Evolutionary conservation across 2,888 invertebrate species (phyloP), one percentile per base, ranked within the genome.

Genomic region (Hyalella azteca): DNA sequence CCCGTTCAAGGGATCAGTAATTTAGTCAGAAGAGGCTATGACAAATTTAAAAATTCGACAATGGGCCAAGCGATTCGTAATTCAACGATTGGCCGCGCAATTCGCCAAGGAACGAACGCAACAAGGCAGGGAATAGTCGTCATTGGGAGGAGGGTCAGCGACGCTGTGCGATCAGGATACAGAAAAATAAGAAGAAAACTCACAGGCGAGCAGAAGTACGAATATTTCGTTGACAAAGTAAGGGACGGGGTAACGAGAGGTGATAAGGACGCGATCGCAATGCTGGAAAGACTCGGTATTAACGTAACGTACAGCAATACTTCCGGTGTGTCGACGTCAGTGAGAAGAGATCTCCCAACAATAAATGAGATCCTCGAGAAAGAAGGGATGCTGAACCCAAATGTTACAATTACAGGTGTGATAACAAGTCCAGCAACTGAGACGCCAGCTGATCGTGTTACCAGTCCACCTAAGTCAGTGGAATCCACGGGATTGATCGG

Each of bases 151-250:
- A 41, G 45, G 15, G 75, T 75, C 11, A 39, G 75, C 13, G 41
- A 39, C 3, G 75, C 45, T 39, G 75, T 45, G 15, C 26, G 41
- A n/a, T 40, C 75, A 13, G 75, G 75, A 9, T 75, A 75, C 36
- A 13, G 45, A 39, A 75, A 75, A 45, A 75, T 75, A 7, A 75
- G 45, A 41, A 9, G 75, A 75, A 75, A 75, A 75, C 45, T 75
- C 9, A 75, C 75, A 41, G 75, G 75, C n/a, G 75, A 75, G 22
- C 75, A 75, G 45, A 75, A 75, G 22, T 75, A 75, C 45, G 41
- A 45, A 7, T 75, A 45, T 39, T 75, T 75, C n/a, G 45, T 75
- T 32, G 75, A 75, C 41, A 40, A n/a, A 5, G 75, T 75, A 2
- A 40, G 75, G 11, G 75, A 75, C 7, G 45, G 75, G 0, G 75